These are phyloP conservation scores for Trichosurus vulpecula DNA, from an alignment of 2,797 vertebrate genomes.

Conservation along the genomic window DNA sequence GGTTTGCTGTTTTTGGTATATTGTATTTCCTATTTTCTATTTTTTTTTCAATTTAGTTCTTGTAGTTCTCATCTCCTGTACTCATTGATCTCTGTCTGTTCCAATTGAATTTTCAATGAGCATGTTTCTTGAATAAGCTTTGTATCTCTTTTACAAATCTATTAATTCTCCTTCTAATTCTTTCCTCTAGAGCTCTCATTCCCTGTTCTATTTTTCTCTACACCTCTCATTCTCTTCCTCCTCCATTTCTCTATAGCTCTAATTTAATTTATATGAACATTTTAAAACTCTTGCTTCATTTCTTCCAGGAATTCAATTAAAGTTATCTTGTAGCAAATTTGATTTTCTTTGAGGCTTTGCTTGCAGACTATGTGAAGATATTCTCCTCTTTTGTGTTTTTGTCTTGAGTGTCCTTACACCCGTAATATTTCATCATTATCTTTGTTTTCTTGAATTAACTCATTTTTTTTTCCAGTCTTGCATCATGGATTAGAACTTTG, in stretches of 20 bases:
- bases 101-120: background rate
- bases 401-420: background rate
- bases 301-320: background rate
- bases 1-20: background rate
- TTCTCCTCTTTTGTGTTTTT: background rate
- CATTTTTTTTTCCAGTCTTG: background rate
- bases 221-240: background rate
- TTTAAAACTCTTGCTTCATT: background rate
- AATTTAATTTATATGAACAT: background rate
- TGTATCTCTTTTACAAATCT: background rate
- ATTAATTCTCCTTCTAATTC: background rate
- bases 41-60: background rate
- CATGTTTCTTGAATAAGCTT: background rate
- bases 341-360: background rate
- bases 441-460: background rate
- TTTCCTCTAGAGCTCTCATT: background rate
- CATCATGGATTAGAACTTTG: background rate
- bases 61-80: background rate
- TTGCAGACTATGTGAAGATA: background rate
- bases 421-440: background rate
- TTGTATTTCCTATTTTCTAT: background rate
- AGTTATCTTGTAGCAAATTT: background rate
- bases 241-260: background rate
- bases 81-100: background rate
- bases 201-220: background rate